These are phyloP conservation scores for Strongylocentrotus purpuratus DNA, from an alignment of 35 echinoderm and acorn worm species.

Conservation along the genomic window DNA sequence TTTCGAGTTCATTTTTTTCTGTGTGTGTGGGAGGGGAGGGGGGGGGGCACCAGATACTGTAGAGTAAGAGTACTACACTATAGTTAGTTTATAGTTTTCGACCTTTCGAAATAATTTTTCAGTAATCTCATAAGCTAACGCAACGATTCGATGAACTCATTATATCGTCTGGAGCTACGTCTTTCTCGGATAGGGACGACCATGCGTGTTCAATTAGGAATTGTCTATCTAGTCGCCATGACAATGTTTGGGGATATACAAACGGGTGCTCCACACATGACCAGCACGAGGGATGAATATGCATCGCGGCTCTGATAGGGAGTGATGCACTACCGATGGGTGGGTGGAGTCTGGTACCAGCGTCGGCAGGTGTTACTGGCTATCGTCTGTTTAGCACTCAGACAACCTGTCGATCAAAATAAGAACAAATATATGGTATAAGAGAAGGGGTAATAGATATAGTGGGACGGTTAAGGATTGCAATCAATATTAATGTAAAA, in stretches of 20 bases:
- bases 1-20: background rate
- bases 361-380: background rate
- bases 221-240: background rate
- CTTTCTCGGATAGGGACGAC: too few species aligned
- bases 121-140: background rate
- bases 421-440: background rate
- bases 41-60: too few species aligned
- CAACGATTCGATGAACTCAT: too few species aligned
- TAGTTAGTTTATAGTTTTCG: too few species aligned
- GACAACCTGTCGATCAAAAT: background rate
- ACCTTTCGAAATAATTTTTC: background rate
- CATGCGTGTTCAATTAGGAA: background rate
- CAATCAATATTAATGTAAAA: too few species aligned
- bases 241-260: background rate
- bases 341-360: background rate
- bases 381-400: background rate
- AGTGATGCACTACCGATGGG: too few species aligned
- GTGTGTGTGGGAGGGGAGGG: too few species aligned
- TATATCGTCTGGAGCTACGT: too few species aligned
- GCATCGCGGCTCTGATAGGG: background rate
- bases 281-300: background rate
- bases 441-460: background rate
- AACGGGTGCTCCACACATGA: background rate
- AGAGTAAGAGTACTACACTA: too few species aligned
- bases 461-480: too few species aligned